A percentile compares a stretch with the other conserved stretches of the same genome.
Conservation (phyloP, 2,888 invertebrate genomes). For the Cantharis flavilabris region DNA sequence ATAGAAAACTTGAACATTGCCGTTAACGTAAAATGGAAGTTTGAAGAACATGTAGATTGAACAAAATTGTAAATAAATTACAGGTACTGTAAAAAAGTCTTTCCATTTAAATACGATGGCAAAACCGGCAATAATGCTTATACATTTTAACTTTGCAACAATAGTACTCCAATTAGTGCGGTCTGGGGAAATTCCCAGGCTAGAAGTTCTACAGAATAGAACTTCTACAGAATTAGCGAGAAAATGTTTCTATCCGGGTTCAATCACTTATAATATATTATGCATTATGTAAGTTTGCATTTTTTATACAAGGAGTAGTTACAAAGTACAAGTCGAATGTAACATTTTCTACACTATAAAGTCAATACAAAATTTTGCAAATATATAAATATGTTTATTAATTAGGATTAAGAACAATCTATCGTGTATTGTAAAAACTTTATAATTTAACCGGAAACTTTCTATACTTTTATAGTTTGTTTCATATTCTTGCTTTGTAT, state of each 20-base stretch:
- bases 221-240: not conserved
- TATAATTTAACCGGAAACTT: no score
- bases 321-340: not conserved
- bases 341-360: no score
- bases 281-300: not conserved
- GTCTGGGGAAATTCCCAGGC: not conserved
- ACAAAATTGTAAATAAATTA: not conserved
- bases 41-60: not conserved
- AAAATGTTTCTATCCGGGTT: not conserved
- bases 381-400: no score
- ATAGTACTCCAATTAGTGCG: not conserved
- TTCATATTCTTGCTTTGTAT: no score
- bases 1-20: not conserved
- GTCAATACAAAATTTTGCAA: no score
- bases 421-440: no score
- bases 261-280: not conserved
- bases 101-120: not conserved
- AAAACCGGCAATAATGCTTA: not conserved
- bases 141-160: not conserved
- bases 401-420: no score
- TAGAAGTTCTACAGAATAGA: not conserved
- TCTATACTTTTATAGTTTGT: no score
- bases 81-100: not conserved
- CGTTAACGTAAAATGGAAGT: not conserved
- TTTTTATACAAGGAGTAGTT: not conserved